Base-by-base conservation (phyloP, 2,113 vertebrate genomes). In the Peromyscus californicus region DNA sequence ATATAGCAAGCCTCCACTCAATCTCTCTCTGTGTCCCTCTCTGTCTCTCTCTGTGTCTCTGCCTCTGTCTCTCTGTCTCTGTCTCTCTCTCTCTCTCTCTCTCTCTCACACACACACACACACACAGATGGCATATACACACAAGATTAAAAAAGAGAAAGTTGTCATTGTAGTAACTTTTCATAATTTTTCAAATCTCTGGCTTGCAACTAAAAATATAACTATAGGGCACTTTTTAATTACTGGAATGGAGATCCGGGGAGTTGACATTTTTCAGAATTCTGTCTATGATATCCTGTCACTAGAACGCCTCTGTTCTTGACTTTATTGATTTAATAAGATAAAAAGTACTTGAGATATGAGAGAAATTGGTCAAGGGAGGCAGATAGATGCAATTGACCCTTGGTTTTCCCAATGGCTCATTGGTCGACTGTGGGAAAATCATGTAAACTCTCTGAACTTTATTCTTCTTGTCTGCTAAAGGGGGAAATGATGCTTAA, bases 151-250 rank as follows among this genome's bases (percentile, higher is more conserved):
- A 80, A 80, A 5, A 45, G 48, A 89, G 72, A 5, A 94, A 57
- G 19, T 26, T 90, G 29, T 79, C 54, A 59, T 83, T 91, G 63
- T 94, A 13, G 16, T 84, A 67, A 51, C 70, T 65, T 59, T 96
- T 93, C 59, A 17, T 75, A 48, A 45, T 51, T 63, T 63, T 63
- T 16, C 65, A 61, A 26, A 10, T 29, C 61, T 87, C 85, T 84
- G 61, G 15, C 76, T 82, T 90, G 91, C 69, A n/a, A 26, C 31
- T 48, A 94, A 72, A 91, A 91, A 70, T 67, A 11, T 88, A 80
- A 63, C 63, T 76, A 65, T 8, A 69, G 42, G 15, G 36, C 29
- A 67, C 7, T 59, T 97, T 90, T 0, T 8, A 79, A 92, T 90
- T 74, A 79, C 26, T 92, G 57, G 42, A 87, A 24, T 11, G 65